Conservation (phyloP, 2,888 invertebrate genomes). For the Prostheceraeus crozeri region DNA sequence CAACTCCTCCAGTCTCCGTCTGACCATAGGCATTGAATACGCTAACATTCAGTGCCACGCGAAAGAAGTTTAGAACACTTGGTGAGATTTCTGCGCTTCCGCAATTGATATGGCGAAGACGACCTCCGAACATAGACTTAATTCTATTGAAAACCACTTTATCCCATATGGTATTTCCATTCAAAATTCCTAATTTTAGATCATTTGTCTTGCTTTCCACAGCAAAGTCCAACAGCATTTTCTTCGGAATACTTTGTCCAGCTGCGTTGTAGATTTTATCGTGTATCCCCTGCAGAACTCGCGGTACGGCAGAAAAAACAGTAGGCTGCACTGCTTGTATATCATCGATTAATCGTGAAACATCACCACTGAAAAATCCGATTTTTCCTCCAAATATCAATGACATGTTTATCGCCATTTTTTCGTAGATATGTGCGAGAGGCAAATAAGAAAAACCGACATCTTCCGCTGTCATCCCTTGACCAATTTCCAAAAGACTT, state of each 20-base stretch:
- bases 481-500: too few relatives aligned
- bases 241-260: neutral
- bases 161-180: too few relatives aligned
- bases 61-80: constrained; percentile 81
- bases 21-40: constrained; percentile 59
- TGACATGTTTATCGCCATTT: too few relatives aligned
- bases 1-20: constrained; percentile 56
- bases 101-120: constrained; percentile 78
- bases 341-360: constrained; percentile 7
- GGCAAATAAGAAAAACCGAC: constrained; percentile 30
- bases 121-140: constrained; percentile 84
- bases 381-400: too few relatives aligned
- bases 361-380: constrained; percentile 30
- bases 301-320: constrained; percentile 29
- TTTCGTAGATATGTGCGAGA: constrained; percentile 33
- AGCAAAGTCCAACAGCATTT: constrained; percentile 1
- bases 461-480: too few relatives aligned
- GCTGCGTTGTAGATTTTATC: constrained; percentile 22
- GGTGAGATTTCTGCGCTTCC: constrained; percentile 90
- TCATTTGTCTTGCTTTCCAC: constrained; percentile 10
- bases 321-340: constrained; percentile 23
- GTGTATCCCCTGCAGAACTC: constrained; percentile 25
- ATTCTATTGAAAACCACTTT: constrained; percentile 82
- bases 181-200: too few relatives aligned
- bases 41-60: too few relatives aligned